Evolutionary conservation across 1,140 invertebrate species (phyloP).

Genomic region (Physella acuta): DNA sequence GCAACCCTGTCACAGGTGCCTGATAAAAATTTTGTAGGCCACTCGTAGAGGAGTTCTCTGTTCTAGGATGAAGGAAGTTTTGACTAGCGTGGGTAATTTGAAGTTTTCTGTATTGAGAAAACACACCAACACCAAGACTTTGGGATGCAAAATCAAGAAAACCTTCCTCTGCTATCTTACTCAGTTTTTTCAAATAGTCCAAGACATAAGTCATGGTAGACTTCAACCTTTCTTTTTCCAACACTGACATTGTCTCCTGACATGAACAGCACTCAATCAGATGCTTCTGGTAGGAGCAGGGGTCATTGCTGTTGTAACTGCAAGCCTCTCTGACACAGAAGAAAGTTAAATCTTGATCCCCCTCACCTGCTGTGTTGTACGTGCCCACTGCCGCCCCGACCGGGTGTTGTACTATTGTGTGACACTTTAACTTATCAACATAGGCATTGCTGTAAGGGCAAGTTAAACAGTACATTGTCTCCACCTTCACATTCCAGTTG

Average conservation of each 20-base stretch:
- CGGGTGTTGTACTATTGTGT: slow-evolving; percentile 21
- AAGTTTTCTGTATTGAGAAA: too few relatives aligned
- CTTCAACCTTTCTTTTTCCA: slow-evolving; percentile 19
- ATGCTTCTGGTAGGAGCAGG: slow-evolving; percentile 3
- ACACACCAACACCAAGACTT: background rate
- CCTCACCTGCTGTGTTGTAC: background rate
- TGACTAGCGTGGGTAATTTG: too few relatives aligned
- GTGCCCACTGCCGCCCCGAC: slow-evolving; percentile 7
- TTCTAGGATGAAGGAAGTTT: too few relatives aligned
- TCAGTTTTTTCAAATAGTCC: slow-evolving; percentile 10
- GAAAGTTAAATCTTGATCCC: slow-evolving; percentile 18
- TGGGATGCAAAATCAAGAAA: slow-evolving; percentile 13
- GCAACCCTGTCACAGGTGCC: too few relatives aligned
- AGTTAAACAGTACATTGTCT: slow-evolving; percentile 21
- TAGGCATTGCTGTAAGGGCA: slow-evolving; percentile 24
- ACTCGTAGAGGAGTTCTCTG: too few relatives aligned
- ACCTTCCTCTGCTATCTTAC: background rate
- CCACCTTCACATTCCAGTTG: slow-evolving; percentile 12
- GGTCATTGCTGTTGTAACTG: background rate
- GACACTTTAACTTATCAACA: slow-evolving; percentile 24
- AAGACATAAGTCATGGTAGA: slow-evolving; percentile 12
- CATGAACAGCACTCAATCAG: slow-evolving; percentile 12
- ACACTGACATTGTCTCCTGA: background rate
- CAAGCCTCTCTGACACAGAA: slow-evolving; percentile 22
- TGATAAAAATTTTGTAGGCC: too few relatives aligned